Base-by-base conservation (phyloP, 2,797 vertebrate species). In the Halcyon smyrnensis region DNA sequence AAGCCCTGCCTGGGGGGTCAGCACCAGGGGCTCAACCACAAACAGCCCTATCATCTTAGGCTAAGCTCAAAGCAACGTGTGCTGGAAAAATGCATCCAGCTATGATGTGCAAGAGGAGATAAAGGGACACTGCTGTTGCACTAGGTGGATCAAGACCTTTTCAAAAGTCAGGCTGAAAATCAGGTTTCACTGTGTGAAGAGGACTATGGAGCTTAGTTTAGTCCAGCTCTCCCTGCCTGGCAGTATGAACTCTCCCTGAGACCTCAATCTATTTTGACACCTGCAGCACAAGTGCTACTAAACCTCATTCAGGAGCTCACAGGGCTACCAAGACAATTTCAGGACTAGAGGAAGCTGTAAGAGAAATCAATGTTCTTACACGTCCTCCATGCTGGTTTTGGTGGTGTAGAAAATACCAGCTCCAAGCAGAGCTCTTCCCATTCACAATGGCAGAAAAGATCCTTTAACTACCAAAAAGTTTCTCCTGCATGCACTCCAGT, bases 311-410 rank as follows among this genome's bases (percentile, higher is more conserved):
- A 34, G n/a, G 51, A 90, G 60, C 39, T 87, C 79, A 75, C 36
- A 73, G 11, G 16, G 21, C 45, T 93, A 65, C 65, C 17, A 50
- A 48, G 25, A 20, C 2, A 36, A 17, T 36, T 59, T 77, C 56
- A 92, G 81, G 30, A 84, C 39, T 20, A 74, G 50, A 71, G n/a
- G 30, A 54, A 59, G 9, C 6, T 73, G 53, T 39, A 54, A 75
- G 27, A 78, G 3, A 69, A 62, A 63, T 10, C 69, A 43, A 3
- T 48, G 12, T 28, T 73, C 2, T 0, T 15, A 46, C 4, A 1
- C 39, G 32, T 75, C 21, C 57, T 50, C 27, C 27, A 8, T 0
- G 0, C 16, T n/a, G 32, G 25, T 84, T 64, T 10, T 23, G 12
- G 39, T 41, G 28, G 23, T 36, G 43, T 15, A 78, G 60, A 68